phyloP scores from a whole-genome alignment of 2,888 invertebrate genomes.

The Anthophora plumipes region DNA sequence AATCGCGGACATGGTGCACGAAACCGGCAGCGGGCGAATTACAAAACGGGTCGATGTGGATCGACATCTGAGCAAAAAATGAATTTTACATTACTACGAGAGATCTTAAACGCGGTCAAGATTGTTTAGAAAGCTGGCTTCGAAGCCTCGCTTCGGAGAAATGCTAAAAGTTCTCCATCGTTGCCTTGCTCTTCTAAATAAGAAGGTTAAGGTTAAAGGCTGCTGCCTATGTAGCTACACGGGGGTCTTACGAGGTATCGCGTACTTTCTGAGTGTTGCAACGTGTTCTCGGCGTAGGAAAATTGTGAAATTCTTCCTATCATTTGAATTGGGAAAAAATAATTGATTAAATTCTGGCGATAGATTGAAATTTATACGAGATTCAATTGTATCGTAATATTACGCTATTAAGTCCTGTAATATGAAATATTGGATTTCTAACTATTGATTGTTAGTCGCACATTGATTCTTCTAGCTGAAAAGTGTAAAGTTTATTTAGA shows the following conservation, averaged over 20 bases:
- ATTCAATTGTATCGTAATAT: no score
- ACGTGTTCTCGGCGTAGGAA: conserved; percentile 2
- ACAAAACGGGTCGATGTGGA: conserved; percentile 21
- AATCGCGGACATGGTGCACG: conserved; percentile 30
- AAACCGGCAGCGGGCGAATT: neutral
- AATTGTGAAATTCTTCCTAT: conserved; percentile 8
- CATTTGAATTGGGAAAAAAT: neutral
- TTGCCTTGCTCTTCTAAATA: conserved; percentile 20
- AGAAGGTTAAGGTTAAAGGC: conserved; percentile 38
- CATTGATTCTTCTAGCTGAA: no score
- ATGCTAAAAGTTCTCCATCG: conserved; percentile 28
- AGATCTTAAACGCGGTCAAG: conserved; percentile 47
- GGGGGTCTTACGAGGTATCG: neutral
- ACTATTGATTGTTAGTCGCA: no score
- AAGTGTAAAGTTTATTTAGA: no score
- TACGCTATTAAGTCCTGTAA: no score
- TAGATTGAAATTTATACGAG: no score
- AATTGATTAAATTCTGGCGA: neutral
- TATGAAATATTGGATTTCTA: no score
- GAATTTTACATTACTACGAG: conserved; percentile 50
- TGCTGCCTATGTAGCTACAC: conserved; percentile 7
- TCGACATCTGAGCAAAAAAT: conserved; percentile 33
- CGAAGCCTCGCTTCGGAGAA: conserved; percentile 29
- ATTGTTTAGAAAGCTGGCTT: conserved; percentile 54
- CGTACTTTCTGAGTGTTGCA: conserved; percentile 16